phyloP scores from a whole-genome alignment of 2,888 invertebrate genomes.

The Dicranocentrus wangi region DNA sequence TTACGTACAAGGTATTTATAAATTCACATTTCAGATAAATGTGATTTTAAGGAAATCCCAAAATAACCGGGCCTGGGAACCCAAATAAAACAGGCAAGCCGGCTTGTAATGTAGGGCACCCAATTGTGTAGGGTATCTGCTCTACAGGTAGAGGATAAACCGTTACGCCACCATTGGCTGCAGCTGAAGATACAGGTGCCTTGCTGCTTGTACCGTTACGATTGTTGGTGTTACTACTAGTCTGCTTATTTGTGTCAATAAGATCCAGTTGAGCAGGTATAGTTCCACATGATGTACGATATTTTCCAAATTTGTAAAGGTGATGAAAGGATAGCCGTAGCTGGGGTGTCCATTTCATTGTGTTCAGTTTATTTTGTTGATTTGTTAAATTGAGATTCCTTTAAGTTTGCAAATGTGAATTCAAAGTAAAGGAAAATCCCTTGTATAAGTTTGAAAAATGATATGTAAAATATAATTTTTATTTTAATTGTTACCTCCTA shows the following conservation, averaged over 20 bases:
- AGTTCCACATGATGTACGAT: constrained; percentile 49
- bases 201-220: constrained; percentile 41
- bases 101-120: constrained; percentile 44
- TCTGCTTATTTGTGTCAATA: constrained; percentile 29
- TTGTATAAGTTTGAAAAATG: neutral
- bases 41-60: constrained; percentile 54
- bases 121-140: constrained; percentile 50
- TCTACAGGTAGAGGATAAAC: constrained; percentile 52
- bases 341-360: constrained; percentile 46
- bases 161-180: constrained; percentile 43
- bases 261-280: neutral
- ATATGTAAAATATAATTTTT: neutral
- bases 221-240: constrained; percentile 6
- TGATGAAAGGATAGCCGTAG: constrained; percentile 32
- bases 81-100: constrained; percentile 31
- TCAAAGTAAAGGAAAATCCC: too few relatives aligned
- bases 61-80: constrained; percentile 56
- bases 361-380: constrained; percentile 33
- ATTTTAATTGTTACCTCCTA: constrained; percentile 27
- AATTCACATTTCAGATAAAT: too few relatives aligned
- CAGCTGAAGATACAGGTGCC: constrained; percentile 8
- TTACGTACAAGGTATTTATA: too few relatives aligned
- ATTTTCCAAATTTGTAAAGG: constrained; percentile 44
- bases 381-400: constrained; percentile 33
- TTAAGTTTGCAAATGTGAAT: too few relatives aligned